Conservation (phyloP, 1,140 invertebrate species). For the Drosophila nigromelanica region DNA sequence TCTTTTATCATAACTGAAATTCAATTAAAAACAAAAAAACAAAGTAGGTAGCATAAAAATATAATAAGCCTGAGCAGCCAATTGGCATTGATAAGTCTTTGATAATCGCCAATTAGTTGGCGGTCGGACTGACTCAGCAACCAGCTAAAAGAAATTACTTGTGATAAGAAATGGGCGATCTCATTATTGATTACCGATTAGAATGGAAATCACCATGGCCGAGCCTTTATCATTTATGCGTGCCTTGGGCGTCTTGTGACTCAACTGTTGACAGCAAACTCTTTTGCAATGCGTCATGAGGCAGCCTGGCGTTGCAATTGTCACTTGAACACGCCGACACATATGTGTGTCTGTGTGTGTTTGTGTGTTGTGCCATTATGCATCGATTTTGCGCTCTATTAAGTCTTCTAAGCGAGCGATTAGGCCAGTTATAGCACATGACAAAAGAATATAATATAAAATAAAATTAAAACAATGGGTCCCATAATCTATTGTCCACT, state of each 20-base stretch:
- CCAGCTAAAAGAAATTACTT: neutral
- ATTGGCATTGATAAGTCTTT: conserved; percentile 35
- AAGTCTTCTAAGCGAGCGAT: conserved; percentile 63
- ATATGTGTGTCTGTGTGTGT: neutral
- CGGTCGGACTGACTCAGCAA: conserved; percentile 3
- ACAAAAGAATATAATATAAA: conserved; percentile 18
- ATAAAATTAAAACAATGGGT: conserved; percentile 13
- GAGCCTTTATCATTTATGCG: conserved; percentile 21
- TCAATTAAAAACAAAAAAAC: conserved; percentile 11
- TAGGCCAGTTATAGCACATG: conserved; percentile 43
- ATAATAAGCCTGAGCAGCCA: conserved; percentile 6
- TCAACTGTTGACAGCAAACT: conserved; percentile 29
- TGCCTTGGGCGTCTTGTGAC: conserved; percentile 43
- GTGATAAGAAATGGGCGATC: conserved; percentile 24
- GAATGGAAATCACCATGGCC: conserved; percentile 21
- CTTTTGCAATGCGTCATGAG: conserved; percentile 48
- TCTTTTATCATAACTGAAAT: conserved; percentile 21
- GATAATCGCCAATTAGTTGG: conserved; percentile 26
- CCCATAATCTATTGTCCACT: conserved; percentile 8
- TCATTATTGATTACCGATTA: conserved; percentile 36
- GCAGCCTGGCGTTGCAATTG: conserved; percentile 13
- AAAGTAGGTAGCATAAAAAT: conserved; percentile 18
- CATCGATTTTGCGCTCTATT: conserved; percentile 75
- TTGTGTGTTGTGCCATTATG: neutral
- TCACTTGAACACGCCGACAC: conserved; percentile 38